A percentile compares a stretch with the other conserved stretches of the same genome.
phyloP scores from a whole-genome alignment of 64 coral and sea anemone genomes.

The Montipora sp. region DNA sequence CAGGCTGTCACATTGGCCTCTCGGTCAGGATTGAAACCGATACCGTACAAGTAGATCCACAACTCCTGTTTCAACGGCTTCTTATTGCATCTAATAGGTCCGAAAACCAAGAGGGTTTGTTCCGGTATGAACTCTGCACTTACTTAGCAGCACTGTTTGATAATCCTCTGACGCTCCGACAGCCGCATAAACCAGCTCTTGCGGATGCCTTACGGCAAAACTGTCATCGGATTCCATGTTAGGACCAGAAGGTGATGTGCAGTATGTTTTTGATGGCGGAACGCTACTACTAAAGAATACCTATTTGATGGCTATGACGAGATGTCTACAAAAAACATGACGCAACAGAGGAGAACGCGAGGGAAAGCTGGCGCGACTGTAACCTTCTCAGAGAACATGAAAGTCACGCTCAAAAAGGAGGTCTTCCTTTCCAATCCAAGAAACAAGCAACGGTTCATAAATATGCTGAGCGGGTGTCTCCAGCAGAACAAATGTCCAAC shows the following conservation, averaged over 20 bases:
- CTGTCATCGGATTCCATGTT: not conserved
- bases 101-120: conserved; percentile 17
- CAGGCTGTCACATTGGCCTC: conserved; percentile 54
- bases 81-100: conserved; percentile 35
- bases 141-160: conserved; percentile 59
- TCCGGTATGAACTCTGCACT: conserved; percentile 65
- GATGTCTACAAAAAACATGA: too few relatives aligned
- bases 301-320: too few relatives aligned
- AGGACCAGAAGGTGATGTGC: not conserved
- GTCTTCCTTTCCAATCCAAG: too few relatives aligned
- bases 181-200: conserved; percentile 70
- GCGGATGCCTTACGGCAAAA: conserved; percentile 58
- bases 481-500: too few relatives aligned
- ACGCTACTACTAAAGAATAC: not conserved
- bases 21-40: conserved; percentile 55
- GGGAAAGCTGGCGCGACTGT: too few relatives aligned
- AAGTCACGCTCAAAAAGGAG: too few relatives aligned
- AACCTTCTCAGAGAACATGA: too few relatives aligned
- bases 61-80: conserved; percentile 75
- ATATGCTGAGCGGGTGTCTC: too few relatives aligned
- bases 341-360: too few relatives aligned
- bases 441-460: too few relatives aligned
- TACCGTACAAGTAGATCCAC: conserved; percentile 54
- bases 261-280: conserved; percentile 64
- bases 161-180: conserved; percentile 20